Percentiles rank a stretch among this genome's conserved stretches.
Conservation (phyloP, 2,888 invertebrate species). For the Zhuqinia jingwanae region DNA sequence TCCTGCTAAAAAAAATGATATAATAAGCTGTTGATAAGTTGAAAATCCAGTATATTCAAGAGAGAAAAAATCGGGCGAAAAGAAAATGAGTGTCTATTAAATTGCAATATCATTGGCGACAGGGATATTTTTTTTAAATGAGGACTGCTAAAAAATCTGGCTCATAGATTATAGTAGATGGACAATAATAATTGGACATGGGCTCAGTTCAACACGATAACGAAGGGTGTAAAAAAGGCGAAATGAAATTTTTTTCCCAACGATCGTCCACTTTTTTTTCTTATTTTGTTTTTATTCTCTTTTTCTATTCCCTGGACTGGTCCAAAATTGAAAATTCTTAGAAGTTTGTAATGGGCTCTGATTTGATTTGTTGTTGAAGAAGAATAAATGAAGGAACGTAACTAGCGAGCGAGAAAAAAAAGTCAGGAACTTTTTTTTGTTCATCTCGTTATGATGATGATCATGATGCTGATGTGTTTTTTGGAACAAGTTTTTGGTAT, state of each 20-base stretch:
- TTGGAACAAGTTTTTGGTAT: conserved; percentile 61
- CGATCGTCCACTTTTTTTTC: conserved; percentile 46
- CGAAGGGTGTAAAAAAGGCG: too few species aligned
- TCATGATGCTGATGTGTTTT: conserved; percentile 32
- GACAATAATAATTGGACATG: too few species aligned
- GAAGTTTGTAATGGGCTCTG: conserved; percentile 1
- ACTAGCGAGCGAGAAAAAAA: not conserved
- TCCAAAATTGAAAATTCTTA: conserved; percentile 27
- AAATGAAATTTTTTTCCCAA: not conserved
- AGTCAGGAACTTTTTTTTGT: conserved; percentile 4
- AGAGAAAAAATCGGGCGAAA: too few species aligned
- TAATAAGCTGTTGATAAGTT: too few species aligned
- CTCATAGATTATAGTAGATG: too few species aligned
- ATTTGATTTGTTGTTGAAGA: not conserved
- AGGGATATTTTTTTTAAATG: too few species aligned
- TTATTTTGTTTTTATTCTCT: conserved; percentile 16
- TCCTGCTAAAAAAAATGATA: too few species aligned
- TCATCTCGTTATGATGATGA: conserved; percentile 24
- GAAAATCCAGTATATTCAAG: too few species aligned
- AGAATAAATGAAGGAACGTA: not conserved
- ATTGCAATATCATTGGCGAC: too few species aligned
- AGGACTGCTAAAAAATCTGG: too few species aligned
- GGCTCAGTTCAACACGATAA: too few species aligned
- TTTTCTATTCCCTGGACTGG: not conserved
- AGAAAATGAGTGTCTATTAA: too few species aligned